Evolutionary conservation across 2,113 vertebrate species (phyloP), one percentile per base, ranked within the genome.

Genomic region (Chroicocephalus ridibundus): DNA sequence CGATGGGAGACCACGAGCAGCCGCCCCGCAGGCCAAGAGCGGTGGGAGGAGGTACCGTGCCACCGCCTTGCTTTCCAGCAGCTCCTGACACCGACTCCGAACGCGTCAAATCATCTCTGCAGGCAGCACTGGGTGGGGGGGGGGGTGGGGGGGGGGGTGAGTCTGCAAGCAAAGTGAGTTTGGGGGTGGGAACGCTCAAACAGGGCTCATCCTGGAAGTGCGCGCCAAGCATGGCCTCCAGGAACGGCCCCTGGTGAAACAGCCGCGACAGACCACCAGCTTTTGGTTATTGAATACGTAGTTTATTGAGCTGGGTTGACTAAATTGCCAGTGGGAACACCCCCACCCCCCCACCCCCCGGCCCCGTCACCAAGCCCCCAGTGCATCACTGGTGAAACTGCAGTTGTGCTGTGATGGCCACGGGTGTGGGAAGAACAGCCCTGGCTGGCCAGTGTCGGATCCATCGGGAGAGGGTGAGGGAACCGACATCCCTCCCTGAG

Each of bases 301-400:
- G 36, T 93, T 95, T 95, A 95, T 94, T 97, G 78, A 95, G 88
- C 69, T 69, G 58, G 26, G 19, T 76, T 57, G 52, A 32, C 36
- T 88, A 75, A 49, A 82, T 8, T 47, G 51, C 81, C 89, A 76
- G 24, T 26, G 32, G n/a, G 69, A 34, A 2, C 8, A 8, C 42
- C 42, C 11, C 5, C 11, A 38, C 13, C 5, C 20, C n/a, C 8
- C 13, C 64, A 29, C 27, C 38, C 36, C 36, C 36, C 36, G 40
- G 40, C 10, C 55, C 70, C 46, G 46, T 31, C 4, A 2, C 42
- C 77, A 71, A 75, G 42, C 26, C 91, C 86, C 83, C 52, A 5
- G 8, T 4, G 26, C 2, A 1, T 38, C 76, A 40, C 15, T 36
- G 40, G 44, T 71, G 52, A 68, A 69, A 44, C 40, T 38, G 57